Evolutionary conservation across 1,140 invertebrate genomes (phyloP).

Genomic region (Diuraphis noxia): DNA sequence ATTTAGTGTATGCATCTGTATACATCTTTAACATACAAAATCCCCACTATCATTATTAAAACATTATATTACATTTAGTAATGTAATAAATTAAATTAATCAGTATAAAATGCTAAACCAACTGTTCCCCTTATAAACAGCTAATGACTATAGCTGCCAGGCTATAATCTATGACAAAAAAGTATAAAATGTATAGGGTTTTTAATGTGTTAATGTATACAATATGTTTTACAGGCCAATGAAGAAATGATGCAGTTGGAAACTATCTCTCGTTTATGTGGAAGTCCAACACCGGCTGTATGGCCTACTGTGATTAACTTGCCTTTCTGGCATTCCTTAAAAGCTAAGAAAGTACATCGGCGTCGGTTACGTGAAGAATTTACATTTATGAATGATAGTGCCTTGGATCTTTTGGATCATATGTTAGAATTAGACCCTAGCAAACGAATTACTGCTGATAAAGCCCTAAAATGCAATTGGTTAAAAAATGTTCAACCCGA

Average conservation of each 20-base stretch:
- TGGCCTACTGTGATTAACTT: slow-evolving; percentile 97
- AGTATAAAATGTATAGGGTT: background rate
- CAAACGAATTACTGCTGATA: slow-evolving; percentile 89
- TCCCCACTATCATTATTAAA: background rate
- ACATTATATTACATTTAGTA: background rate
- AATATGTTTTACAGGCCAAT: slow-evolving; percentile 71
- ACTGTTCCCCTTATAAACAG: too few species aligned
- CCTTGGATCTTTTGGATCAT: slow-evolving; percentile 91
- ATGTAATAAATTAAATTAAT: background rate
- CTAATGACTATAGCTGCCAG: too few species aligned
- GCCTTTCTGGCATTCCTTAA: slow-evolving; percentile 87
- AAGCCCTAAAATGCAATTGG: slow-evolving; percentile 94
- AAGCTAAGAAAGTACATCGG: slow-evolving; percentile 88
- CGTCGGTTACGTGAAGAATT: slow-evolving; percentile 91
- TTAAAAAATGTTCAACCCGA: slow-evolving; percentile 87
- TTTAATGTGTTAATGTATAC: background rate
- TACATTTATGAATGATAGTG: slow-evolving; percentile 82
- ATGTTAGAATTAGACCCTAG: slow-evolving; percentile 97
- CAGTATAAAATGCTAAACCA: background rate
- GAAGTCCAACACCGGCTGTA: slow-evolving; percentile 92
- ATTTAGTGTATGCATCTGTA: background rate
- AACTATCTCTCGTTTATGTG: slow-evolving; percentile 92
- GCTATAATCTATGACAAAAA: too few species aligned
- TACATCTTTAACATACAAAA: background rate
- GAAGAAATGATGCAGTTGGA: slow-evolving; percentile 93